Percentiles rank a stretch among this genome's conserved stretches.
Evolutionary conservation across 2,113 vertebrate species (phyloP).

Genomic region (Acanthochromis polyacanthus): DNA sequence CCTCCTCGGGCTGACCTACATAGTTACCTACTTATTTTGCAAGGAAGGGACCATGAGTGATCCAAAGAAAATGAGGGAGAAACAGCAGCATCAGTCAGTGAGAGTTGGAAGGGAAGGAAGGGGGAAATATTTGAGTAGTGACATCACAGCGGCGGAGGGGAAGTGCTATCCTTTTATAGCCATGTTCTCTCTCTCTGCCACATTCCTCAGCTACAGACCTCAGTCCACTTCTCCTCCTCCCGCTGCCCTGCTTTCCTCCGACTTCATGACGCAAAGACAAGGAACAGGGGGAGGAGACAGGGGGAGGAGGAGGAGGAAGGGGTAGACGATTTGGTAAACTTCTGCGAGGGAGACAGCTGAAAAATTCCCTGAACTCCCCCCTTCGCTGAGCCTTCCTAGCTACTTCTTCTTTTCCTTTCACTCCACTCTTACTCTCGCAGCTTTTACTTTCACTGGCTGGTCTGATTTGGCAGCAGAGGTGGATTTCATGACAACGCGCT

Average conservation of each 20-base stretch:
- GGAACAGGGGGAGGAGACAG: constrained; percentile 52
- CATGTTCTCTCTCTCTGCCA: constrained; percentile 72
- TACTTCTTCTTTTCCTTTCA: constrained; percentile 67
- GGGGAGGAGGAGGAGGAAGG: constrained; percentile 4
- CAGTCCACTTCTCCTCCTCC: constrained; percentile 46
- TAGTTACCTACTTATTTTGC: constrained; percentile 20
- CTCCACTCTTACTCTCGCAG: constrained; percentile 40
- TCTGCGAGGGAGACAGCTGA: constrained; percentile 30
- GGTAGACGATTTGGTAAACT: constrained; percentile 4
- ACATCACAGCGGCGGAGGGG: constrained; percentile 75
- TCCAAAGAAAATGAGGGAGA: constrained; percentile 40
- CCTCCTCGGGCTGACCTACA: not conserved
- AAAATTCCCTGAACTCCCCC: constrained; percentile 69
- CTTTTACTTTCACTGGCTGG: constrained; percentile 68
- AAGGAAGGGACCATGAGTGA: constrained; percentile 5
- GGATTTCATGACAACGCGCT: constrained; percentile 14
- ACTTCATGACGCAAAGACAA: constrained; percentile 71
- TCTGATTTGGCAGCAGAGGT: not conserved
- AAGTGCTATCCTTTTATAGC: constrained; percentile 82
- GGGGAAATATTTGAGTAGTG: constrained; percentile 74
- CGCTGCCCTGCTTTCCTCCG: constrained; percentile 46
- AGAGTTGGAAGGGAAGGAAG: constrained; percentile 61
- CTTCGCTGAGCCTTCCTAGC: not conserved
- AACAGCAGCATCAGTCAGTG: constrained; percentile 65
- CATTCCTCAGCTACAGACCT: constrained; percentile 74